Evolutionary conservation across 2,888 invertebrate species (phyloP).

Genomic region (Heliconius charithonia): DNA sequence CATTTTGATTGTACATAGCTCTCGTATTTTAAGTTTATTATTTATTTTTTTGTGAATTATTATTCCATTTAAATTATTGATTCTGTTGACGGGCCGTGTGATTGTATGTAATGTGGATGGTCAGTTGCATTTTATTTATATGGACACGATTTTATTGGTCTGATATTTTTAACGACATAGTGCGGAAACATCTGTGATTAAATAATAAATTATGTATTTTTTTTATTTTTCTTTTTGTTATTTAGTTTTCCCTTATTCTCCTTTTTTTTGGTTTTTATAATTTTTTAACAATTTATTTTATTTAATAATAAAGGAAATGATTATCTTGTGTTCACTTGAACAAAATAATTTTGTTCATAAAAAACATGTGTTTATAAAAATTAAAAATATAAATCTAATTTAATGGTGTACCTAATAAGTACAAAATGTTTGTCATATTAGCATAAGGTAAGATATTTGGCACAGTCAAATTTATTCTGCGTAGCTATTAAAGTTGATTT

Average conservation of each 20-base stretch:
- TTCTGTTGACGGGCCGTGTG: constrained; percentile 33
- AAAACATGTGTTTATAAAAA: neutral
- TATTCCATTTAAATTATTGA: constrained; percentile 52
- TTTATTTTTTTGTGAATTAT: constrained; percentile 55
- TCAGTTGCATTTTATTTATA: constrained; percentile 37
- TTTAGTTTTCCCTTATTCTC: constrained; percentile 52
- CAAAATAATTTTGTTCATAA: neutral
- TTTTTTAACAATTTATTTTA: neutral
- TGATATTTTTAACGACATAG: constrained; percentile 48
- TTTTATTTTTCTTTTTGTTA: constrained; percentile 60
- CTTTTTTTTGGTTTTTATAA: constrained; percentile 42
- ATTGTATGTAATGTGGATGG: constrained; percentile 31
- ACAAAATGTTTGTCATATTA: constrained; percentile 22
- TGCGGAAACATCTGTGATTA: constrained; percentile 74
- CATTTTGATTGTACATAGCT: constrained; percentile 77
- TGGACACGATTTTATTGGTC: constrained; percentile 41
- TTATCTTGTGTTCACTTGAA: neutral
- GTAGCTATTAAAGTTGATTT: neutral
- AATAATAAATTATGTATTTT: constrained; percentile 73
- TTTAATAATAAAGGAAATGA: neutral
- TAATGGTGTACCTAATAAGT: constrained; percentile 5
- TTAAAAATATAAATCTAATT: neutral
- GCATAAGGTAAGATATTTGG: neutral
- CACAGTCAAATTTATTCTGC: constrained; percentile 12
- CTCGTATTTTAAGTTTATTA: constrained; percentile 68